These are phyloP conservation scores for Spilogale gracilis DNA, from an alignment of 2,113 vertebrate genomes.

Conservation along the genomic window DNA sequence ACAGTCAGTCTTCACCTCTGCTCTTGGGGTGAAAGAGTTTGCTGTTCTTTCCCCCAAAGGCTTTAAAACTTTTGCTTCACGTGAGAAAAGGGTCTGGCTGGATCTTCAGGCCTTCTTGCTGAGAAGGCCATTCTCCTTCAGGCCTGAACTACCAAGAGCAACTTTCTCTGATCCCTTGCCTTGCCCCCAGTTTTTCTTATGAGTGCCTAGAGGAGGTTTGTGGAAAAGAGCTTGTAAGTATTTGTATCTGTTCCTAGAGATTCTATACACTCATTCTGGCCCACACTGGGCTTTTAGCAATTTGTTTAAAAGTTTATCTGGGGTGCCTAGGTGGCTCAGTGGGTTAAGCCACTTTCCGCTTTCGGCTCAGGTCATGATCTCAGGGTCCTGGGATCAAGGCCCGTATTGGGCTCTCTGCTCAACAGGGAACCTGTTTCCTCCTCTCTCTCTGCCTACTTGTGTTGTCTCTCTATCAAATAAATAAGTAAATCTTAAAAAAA, in stretches of 20 bases:
- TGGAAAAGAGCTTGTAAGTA: background rate
- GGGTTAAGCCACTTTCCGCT: too few species aligned
- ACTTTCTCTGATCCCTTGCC: background rate
- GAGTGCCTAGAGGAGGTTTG: background rate
- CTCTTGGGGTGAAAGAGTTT: background rate
- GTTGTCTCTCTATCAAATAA: too few species aligned
- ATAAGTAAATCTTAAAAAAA: too few species aligned
- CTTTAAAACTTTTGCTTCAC: background rate
- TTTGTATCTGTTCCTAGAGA: background rate
- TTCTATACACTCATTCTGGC: background rate
- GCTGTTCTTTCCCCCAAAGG: background rate
- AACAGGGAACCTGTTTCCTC: too few species aligned
- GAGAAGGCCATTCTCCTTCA: background rate
- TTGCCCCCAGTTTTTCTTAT: background rate
- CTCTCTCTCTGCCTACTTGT: too few species aligned
- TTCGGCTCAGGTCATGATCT: too few species aligned
- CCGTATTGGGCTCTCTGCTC: too few species aligned
- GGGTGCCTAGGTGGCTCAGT: too few species aligned
- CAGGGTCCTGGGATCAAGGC: too few species aligned
- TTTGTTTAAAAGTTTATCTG: constrained; percentile 16
- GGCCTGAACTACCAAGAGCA: background rate
- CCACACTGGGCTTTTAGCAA: background rate
- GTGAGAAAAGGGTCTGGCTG: background rate
- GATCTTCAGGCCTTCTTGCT: background rate
- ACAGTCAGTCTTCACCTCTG: background rate